Conservation (phyloP, 2,888 invertebrate genomes). For the Leucophenga maculata region DNA sequence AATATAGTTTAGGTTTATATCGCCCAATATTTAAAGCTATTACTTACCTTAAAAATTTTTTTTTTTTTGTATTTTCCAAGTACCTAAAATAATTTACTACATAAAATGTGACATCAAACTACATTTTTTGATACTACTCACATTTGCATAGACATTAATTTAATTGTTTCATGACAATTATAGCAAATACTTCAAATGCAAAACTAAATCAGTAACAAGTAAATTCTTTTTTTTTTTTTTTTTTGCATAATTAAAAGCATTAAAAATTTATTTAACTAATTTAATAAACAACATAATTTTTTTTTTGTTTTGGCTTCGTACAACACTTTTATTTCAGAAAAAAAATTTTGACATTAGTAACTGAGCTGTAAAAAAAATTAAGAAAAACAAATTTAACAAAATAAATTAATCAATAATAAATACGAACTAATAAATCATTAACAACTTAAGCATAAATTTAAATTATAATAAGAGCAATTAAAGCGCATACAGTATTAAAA, state of each 20-base stretch:
- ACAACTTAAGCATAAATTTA: conserved; percentile 42
- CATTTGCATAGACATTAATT: background rate
- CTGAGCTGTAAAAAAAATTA: conserved; percentile 60
- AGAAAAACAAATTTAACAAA: conserved; percentile 44
- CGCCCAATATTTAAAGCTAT: background rate
- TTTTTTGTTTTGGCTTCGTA: conserved; percentile 41
- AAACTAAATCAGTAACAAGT: background rate
- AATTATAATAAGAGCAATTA: conserved; percentile 44
- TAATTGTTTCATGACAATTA: background rate
- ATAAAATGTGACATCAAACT: background rate
- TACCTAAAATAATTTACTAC: conserved; percentile 1
- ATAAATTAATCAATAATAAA: conserved; percentile 40
- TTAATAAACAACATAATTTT: conserved; percentile 43
- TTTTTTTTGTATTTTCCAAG: background rate
- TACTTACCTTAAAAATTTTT: background rate
- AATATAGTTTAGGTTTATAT: background rate
- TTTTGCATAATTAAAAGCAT: conserved; percentile 4
- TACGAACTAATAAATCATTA: conserved; percentile 48
- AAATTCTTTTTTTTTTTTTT: too few relatives aligned
- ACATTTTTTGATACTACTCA: background rate
- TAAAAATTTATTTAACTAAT: conserved; percentile 29
- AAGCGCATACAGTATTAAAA: conserved; percentile 48
- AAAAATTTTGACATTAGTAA: conserved; percentile 54
- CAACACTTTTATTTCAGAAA: conserved; percentile 41
- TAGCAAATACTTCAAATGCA: conserved; percentile 17